Evolutionary conservation across 37 sponge, comb jelly and placozoan species (phyloP).

Genomic region (Tethya wilhelma): DNA sequence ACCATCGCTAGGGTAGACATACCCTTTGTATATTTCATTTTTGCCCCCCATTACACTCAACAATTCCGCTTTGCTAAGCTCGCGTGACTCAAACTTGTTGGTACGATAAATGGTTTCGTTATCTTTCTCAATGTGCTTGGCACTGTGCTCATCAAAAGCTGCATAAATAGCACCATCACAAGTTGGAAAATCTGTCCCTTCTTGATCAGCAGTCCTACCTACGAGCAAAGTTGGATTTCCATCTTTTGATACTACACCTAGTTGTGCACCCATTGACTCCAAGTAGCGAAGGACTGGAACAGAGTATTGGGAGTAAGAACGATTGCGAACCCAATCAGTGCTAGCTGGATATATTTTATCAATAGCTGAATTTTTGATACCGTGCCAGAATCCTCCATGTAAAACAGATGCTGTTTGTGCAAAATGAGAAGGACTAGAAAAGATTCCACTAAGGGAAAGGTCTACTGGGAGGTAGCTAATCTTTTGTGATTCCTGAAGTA

Average conservation of each 20-base stretch:
- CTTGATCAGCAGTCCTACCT: not conserved
- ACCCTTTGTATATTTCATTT: not conserved
- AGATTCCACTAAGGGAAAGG: not conserved
- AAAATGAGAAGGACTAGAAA: not conserved
- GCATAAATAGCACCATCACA: not conserved
- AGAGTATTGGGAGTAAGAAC: not conserved
- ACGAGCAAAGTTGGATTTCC: constrained; percentile 9
- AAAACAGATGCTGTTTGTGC: not conserved
- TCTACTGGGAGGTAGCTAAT: constrained; percentile 2
- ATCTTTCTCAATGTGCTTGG: not conserved
- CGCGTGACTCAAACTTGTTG: not conserved
- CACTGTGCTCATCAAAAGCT: constrained; percentile 2
- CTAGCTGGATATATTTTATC: not conserved
- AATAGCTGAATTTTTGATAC: not conserved
- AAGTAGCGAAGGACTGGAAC: constrained; percentile 17
- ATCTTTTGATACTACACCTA: not conserved
- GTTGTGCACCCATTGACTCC: not conserved
- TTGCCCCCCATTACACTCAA: not conserved
- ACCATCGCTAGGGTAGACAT: constrained; percentile 24
- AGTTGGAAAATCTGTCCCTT: not conserved
- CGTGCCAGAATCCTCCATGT: not conserved
- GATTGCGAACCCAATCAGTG: constrained; percentile 27
- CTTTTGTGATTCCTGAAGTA: constrained; percentile 2
- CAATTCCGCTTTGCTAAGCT: not conserved
- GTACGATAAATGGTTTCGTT: not conserved